Base-by-base conservation (phyloP, 2,888 invertebrate genomes). In the Lasioglossum calceatum region DNA sequence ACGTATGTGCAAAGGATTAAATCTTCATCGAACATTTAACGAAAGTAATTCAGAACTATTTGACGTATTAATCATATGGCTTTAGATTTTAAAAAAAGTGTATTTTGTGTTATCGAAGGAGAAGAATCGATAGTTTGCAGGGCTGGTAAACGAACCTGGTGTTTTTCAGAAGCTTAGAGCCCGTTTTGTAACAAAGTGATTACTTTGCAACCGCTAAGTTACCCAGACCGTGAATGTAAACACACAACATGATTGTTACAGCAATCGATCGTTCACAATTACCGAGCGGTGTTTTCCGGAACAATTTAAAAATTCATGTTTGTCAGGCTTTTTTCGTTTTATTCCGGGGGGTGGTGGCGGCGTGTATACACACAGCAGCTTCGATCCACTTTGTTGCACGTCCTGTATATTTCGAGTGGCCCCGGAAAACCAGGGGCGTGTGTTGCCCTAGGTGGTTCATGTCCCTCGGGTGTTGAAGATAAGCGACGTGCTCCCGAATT, bases 381-480 rank as follows among this genome's bases (percentile, higher is more conserved):
- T 14, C 50, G 54, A 32, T 27, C 50, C 74, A 54, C 50, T 54
- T 74, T 74, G 47, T 74, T 74, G 74, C 36, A 7, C 74, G 23
- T 74, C 36, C 71, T 71, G 71, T 71, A 42, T n/a, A 42, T 74
- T 54, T 74, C 36, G 50, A 74, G 23, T 14, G 54, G 74, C 27
- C 73, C 23, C 8, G 73, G 73, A 32, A 36, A 54, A 44, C 74
- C 36, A 73, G 36, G 50, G 50, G 23, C 32, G 23, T 23, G 19
- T 54, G 74, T 54, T 54, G 74, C 16, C 73, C 74, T 74, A 54
- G 74, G 74, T 74, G 32, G 74, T 54, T 36, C 54, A 12, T 36
- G 50, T 74, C 74, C 74, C 54, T 50, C 74, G 74, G 74, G 74
- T 54, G 36, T 54, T 36, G 74, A 44, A 74, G 74, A 74, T 74